Conservation (phyloP, 2,888 invertebrate species). For the Drosophila colorata region DNA sequence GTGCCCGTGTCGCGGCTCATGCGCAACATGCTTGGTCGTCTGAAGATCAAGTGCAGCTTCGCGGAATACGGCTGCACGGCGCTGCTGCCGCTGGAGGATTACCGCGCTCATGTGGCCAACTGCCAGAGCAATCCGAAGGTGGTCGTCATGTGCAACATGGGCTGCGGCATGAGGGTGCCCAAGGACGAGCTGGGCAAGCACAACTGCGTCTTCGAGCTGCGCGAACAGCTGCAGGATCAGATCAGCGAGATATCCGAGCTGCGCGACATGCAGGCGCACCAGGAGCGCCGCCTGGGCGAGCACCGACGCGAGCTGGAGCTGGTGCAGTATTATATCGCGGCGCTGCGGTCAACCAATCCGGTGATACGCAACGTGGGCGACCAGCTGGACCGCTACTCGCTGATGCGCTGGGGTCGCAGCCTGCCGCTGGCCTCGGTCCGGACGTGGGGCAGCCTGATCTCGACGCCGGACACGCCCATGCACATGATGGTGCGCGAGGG, state of each 20-base stretch:
- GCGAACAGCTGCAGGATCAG: conserved; percentile 31
- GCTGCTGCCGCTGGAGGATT: conserved; percentile 38
- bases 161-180: conserved; percentile 60
- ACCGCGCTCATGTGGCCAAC: conserved; percentile 44
- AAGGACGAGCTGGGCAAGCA: conserved; percentile 54
- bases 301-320: conserved; percentile 60
- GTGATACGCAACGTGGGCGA: conserved; percentile 53
- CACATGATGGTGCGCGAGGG: conserved; percentile 47
- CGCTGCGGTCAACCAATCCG: conserved; percentile 50
- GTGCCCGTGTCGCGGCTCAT: conserved; percentile 54
- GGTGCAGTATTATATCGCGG: conserved; percentile 54
- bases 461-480: conserved; percentile 57
- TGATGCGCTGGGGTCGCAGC: conserved; percentile 55
- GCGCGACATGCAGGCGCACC: conserved; percentile 19
- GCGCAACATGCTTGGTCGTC: conserved; percentile 60
- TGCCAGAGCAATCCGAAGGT: conserved; percentile 59
- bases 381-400: conserved; percentile 56
- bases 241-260: conserved; percentile 30
- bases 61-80: conserved; percentile 41
- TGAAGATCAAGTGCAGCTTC: conserved; percentile 55
- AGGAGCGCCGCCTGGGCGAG: conserved; percentile 32
- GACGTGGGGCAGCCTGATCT: conserved; percentile 59
- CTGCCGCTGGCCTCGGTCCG: conserved; percentile 40
- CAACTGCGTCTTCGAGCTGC: conserved; percentile 53
- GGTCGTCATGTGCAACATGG: conserved; percentile 47